Evolutionary conservation across 2,113 vertebrate species (phyloP), one percentile per base, ranked within the genome.

Genomic region (Scopus umbretta): DNA sequence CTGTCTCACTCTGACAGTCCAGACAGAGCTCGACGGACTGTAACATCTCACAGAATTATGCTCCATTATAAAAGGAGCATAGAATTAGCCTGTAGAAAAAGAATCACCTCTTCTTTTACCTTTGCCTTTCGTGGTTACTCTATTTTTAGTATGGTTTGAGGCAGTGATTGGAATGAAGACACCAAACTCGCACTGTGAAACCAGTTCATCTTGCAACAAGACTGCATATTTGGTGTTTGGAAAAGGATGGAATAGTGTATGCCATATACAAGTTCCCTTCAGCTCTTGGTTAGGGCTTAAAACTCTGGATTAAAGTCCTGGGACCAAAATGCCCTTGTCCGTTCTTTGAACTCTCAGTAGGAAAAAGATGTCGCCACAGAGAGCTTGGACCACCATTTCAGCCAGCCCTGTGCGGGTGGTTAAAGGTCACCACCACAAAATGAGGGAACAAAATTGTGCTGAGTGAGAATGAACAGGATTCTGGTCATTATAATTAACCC

Each of bases 351-450:
- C 17, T 82, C 23, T 43, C 0, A 0, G 9, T 6, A 84, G 36
- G 23, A 32, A 80, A 25, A 65, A 47, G 36, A 38, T 80, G 29
- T 16, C 84, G 45, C 36, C 7, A 3, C 26, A 70, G 34, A 55
- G 43, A 53, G 32, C 72, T 50, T 1, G 3, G 50, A 23, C 14
- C 29, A 2, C 0, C 0, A 0, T 52, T 89, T 86, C 30, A 63
- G 36, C 53, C 53, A 61, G 53, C 8, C 65, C 72, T 49, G 45
- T 26, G 56, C 9, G 56, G 23, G 30, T 1, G 0, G 42, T 55
- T 42, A 29, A 55, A 62, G 16, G 32, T 36, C 53, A 52, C 21
- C 7, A 1, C 32, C n/a, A 56, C 9, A 27, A 71, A 1, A 45
- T 8, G 20, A 43, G 45, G 80, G 45, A 59, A 38, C 10, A 67